Base-by-base conservation (phyloP, 2,797 vertebrate species). In the Hirundo rustica region DNA sequence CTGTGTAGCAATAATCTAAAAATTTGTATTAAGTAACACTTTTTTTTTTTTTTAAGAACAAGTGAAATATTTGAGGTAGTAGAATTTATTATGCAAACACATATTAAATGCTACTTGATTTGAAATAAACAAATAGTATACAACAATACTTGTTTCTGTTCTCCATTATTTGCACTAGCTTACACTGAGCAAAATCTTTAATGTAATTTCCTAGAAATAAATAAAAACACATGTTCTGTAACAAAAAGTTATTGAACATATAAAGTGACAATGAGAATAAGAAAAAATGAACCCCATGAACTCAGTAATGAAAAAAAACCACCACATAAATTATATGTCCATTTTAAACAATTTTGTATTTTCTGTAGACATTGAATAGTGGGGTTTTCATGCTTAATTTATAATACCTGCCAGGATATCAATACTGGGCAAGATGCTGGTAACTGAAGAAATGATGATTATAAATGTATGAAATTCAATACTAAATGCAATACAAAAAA, bases 391-490 rank as follows among this genome's bases (percentile, higher is more conserved):
- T 66, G 27, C 9, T 83, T 86, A 75, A 82, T 76, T 93, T 75
- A 76, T 82, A 67, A 45, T 57, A 73, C 55, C 34, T 92, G 27
- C 62, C 44, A 79, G 22, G 15, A 38, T 87, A 91, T 70, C 77
- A 73, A 30, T 58, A 60, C 13, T 30, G 27, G 22, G 5, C 45
- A 72, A 64, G 40, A 64, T 25, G 29, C 9, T 93, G 40, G 4
- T 70, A 45, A 45, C 29, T 87, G 71, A 84, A 89, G 22, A 76
- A 18, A 51, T 20, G 16, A 81, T 86, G 10, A 92, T 81, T 79
- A 87, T 73, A 91, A 87, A 74, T 85, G 51, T 66, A 85, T 67
- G 36, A 91, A 89, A 82, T 77, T 75, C n/a, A 82, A 14, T 73
- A 55, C 13, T 58, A 70, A 82, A 90, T 83, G 51, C 13, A 85